A percentile compares a stretch with the other conserved stretches of the same genome.
Conservation (phyloP, 2,888 invertebrate species). For the Helleia helle region DNA sequence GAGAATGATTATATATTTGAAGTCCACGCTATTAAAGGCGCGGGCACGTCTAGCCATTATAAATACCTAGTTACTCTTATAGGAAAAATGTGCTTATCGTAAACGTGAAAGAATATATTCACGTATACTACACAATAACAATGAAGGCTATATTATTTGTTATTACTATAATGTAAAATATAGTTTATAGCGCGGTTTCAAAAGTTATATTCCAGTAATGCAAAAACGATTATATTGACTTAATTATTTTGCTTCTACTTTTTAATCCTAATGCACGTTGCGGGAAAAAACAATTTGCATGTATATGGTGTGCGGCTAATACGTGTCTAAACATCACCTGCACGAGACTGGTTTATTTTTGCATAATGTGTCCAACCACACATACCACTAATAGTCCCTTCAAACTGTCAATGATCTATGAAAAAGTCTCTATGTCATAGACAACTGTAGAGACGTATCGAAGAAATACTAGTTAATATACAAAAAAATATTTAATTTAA, state of each 20-base stretch:
- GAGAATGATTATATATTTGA: too few species aligned
- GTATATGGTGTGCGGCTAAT: conserved; percentile 49
- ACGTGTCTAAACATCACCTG: conserved; percentile 51
- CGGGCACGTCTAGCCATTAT: too few species aligned
- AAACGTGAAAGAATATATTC: too few species aligned
- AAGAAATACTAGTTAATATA: not conserved
- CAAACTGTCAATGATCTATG: conserved; percentile 31
- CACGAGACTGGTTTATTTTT: conserved; percentile 49
- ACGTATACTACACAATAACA: too few species aligned
- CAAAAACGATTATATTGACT: not conserved
- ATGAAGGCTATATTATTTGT: too few species aligned
- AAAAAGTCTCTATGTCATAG: conserved; percentile 21
- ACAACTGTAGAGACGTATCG: not conserved
- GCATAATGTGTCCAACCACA: conserved; percentile 51
- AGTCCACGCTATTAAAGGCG: too few species aligned
- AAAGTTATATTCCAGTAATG: not conserved
- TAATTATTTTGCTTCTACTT: conserved; percentile 1
- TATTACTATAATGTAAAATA: too few species aligned
- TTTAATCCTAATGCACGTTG: conserved; percentile 9
- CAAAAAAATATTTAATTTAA: too few species aligned
- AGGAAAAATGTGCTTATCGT: too few species aligned
- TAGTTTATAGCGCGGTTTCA: not conserved
- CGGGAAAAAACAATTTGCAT: conserved; percentile 38
- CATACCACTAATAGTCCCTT: conserved; percentile 45
- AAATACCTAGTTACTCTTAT: too few species aligned